phyloP scores from a whole-genome alignment of 2,888 invertebrate species.

The Dynastes hyllus region DNA sequence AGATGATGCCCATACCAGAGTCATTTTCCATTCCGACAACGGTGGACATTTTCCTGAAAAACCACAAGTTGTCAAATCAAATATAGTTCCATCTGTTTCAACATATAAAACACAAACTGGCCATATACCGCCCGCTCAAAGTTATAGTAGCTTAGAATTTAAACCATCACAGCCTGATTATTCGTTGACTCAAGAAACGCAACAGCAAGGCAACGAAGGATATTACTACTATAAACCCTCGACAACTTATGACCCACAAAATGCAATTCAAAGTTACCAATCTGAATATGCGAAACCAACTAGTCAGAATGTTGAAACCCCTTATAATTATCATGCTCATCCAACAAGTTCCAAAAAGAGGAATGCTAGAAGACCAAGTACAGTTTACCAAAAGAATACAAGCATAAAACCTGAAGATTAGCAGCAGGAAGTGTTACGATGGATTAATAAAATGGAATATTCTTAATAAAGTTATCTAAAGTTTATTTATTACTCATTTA shows the following conservation, averaged over 20 bases:
- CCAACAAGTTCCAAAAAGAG: constrained; percentile 24
- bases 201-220: constrained; percentile 48
- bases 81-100: constrained; percentile 39
- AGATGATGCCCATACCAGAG: constrained; percentile 75
- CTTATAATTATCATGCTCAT: constrained; percentile 48
- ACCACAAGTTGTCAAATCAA: constrained; percentile 35
- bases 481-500: constrained; percentile 4
- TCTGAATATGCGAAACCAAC: constrained; percentile 32
- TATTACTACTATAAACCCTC: constrained; percentile 53
- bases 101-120: constrained; percentile 36
- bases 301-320: constrained; percentile 26
- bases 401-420: constrained; percentile 13
- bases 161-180: constrained; percentile 39
- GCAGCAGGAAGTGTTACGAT: neutral
- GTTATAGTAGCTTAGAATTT: constrained; percentile 38
- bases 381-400: neutral
- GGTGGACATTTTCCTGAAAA: constrained; percentile 52
- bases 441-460: neutral
- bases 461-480: neutral
- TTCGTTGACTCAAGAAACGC: constrained; percentile 3
- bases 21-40: constrained; percentile 70
- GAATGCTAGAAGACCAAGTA: constrained; percentile 31
- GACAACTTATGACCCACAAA: neutral
- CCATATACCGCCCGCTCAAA: constrained; percentile 34
- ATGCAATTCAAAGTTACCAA: constrained; percentile 10